Evolutionary conservation across 2,797 vertebrate genomes (phyloP).

Genomic region (Poecilia wingei): DNA sequence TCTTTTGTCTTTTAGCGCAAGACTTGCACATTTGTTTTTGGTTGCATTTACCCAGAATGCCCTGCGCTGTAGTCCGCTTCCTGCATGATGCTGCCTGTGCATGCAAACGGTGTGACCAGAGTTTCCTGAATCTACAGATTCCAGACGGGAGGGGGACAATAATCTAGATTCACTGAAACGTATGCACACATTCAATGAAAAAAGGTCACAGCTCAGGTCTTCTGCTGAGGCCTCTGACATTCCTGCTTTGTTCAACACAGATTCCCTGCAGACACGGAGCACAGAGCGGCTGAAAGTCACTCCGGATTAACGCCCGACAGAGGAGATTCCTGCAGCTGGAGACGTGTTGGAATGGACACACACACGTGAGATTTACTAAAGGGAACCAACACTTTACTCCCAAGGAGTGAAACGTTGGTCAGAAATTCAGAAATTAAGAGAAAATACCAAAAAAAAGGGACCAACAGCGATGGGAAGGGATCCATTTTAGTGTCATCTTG

Average conservation of each 20-base stretch:
- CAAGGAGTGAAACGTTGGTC: not conserved
- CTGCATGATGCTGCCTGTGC: not conserved
- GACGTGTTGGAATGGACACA: slow-evolving; percentile 34
- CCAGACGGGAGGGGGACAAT: not conserved
- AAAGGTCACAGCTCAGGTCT: slow-evolving; percentile 45
- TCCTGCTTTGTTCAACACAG: slow-evolving; percentile 46
- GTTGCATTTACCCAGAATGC: no score
- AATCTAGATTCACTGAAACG: slow-evolving; percentile 16
- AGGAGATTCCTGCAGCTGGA: slow-evolving; percentile 62
- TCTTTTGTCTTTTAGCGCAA: no score
- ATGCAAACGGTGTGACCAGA: not conserved
- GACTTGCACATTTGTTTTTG: no score
- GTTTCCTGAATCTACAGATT: slow-evolving; percentile 4
- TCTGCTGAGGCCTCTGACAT: slow-evolving; percentile 45
- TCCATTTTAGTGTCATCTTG: no score
- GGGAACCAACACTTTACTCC: not conserved
- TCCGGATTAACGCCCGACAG: slow-evolving; percentile 65
- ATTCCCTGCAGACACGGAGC: slow-evolving; percentile 55
- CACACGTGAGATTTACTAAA: slow-evolving; percentile 13
- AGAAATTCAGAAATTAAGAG: not conserved
- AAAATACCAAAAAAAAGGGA: no score
- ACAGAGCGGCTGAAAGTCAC: slow-evolving; percentile 60
- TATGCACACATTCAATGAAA: slow-evolving; percentile 6
- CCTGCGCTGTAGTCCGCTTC: no score
- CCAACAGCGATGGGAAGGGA: not conserved